Evolutionary conservation across 2,797 vertebrate species (phyloP), one percentile per base, ranked within the genome.

Genomic region (Pempheris klunzingeri): DNA sequence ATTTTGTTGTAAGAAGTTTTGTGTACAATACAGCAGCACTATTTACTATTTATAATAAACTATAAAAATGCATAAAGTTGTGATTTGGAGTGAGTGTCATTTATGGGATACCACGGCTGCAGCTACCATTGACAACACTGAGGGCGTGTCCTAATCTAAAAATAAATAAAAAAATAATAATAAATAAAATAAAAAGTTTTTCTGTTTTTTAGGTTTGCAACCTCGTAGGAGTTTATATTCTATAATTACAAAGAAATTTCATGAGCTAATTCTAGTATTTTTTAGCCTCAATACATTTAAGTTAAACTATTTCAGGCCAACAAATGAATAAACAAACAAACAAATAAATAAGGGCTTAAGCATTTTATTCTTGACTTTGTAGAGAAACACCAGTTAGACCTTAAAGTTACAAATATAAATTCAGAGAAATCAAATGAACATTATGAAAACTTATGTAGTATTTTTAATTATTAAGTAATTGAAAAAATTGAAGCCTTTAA

Each of bases 41-140:
- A 99, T 99, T 94, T 98, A 97, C 98, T 99, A 99, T 99, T 99
- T 99, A 99, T 99, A 97, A 97, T 96, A 96, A 98, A 98, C 78
- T 92, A 74, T 86, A 63, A 90, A 93, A 94, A 92, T 66, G 18
- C 24, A 73, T 22, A 65, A 62, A 14, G 50, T 60, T 77, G 41
- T 64, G 71, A 43, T 30, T 69, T 54, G 74, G 73, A 69, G 17
- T 58, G 52, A 18, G 63, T 81, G 47, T 81, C 10, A 58, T 86
- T 74, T 24, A 53, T 64, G 44, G 13, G 34, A 57, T 36, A 20
- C 7, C 20, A 20, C 14, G 36, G 46, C 28, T 28, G 44, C 5
- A 47, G 61, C 5, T 36, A 8, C 5, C 5, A n/a, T 17, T 38
- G 55, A 30, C 22, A 32, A 36, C 13, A 52, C 4, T 36, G 9